Base-by-base conservation (phyloP, 1,140 invertebrate species). In the Drosophila persimilis region DNA sequence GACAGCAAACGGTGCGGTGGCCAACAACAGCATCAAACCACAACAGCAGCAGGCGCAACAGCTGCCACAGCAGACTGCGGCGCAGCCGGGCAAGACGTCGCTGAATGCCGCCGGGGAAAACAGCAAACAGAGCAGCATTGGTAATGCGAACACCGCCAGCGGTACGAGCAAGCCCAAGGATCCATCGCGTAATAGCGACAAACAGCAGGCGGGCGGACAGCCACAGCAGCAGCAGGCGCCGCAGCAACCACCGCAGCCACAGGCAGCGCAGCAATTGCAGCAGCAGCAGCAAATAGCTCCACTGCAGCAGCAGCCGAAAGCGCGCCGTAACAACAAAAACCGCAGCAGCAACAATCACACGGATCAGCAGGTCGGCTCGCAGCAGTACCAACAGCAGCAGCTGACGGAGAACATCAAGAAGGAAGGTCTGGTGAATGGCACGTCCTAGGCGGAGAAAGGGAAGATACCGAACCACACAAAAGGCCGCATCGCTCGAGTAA, bases 361-460 rank as follows among this genome's bases (percentile, higher is more conserved):
- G 47, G 86, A 88, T 39, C 83, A 84, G 48, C 70, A 69, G 47
- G 26, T 43, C 57, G 47, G 22, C 22, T 73, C 46, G 58, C 84
- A 89, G 51, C 72, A 69, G 29, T 80, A 89, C 47, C 72, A 69
- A 20, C 75, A 62, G 58, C 46, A 56, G 50, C 73, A 71, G 50
- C 59, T 73, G 63, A 73, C 72, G 62, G 84, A 89, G 64, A 69
- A 60, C 29, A 69, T 84, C 15, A 90, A 91, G 62, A 90, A 91
- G 65, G 90, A 91, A 65, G 77, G 86, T 20, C 73, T 91, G 47
- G 90, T 91, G 51, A 91, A 91, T 61, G 90, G 90, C 50, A 91
- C 90, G 60, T 91, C 90, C 75, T 91, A 90, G 85, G 60, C 48
- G 17, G 54, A 47, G 45, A 65, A 50, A 54, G 59, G 22, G 57